Percentiles rank a stretch among this genome's conserved stretches.
Evolutionary conservation across 2,888 invertebrate genomes (phyloP).

Genomic region (Acanthopleura granulata): DNA sequence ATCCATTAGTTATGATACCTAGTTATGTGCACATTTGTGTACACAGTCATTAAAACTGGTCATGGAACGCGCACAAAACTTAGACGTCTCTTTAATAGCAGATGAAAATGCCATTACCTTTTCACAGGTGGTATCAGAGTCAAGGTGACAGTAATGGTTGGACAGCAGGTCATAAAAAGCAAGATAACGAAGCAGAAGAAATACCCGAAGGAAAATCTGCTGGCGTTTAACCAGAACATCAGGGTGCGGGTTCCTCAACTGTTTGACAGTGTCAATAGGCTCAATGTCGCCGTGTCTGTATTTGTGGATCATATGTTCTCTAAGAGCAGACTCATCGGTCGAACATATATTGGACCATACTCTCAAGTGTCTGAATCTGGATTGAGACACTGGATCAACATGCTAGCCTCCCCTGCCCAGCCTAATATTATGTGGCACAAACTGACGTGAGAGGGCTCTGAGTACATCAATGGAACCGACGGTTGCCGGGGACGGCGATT

Average conservation of each 20-base stretch:
- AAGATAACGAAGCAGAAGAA: constrained; percentile 14
- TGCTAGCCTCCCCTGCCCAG: constrained; percentile 15
- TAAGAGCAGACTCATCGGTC: constrained; percentile 20
- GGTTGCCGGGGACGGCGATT: no score
- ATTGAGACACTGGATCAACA: constrained; percentile 27
- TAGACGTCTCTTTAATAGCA: no score
- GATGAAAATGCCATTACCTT: no score
- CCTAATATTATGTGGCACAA: constrained; percentile 24
- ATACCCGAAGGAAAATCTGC: neutral
- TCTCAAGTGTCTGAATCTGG: constrained; percentile 24
- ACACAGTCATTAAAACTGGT: no score
- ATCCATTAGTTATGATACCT: no score
- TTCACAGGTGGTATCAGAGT: constrained; percentile 24
- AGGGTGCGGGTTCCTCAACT: neutral
- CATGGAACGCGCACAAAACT: no score
- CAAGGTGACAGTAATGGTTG: constrained; percentile 22
- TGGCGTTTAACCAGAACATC: neutral
- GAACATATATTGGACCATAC: constrained; percentile 22
- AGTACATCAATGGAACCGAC: no score
- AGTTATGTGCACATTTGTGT: no score
- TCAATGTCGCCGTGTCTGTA: constrained; percentile 21
- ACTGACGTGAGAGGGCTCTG: constrained; percentile 17
- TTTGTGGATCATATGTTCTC: constrained; percentile 15
- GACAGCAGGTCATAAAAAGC: neutral
- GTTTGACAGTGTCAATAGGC: neutral